Percentiles rank a stretch among this genome's conserved stretches.
phyloP scores from a whole-genome alignment of 2,113 vertebrate species.

The Colistium nudipinnis region DNA sequence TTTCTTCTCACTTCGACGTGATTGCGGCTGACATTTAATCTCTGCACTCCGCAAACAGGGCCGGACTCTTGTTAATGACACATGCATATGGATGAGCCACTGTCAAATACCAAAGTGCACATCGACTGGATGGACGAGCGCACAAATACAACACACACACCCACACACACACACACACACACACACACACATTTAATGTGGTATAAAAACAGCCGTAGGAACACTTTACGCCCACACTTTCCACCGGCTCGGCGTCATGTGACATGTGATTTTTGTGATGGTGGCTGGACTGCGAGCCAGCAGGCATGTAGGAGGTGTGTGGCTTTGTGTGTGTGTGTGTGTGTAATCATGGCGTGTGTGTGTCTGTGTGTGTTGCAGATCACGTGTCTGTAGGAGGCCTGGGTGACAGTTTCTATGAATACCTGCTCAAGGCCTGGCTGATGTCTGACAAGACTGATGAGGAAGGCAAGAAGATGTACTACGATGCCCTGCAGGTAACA shows the following conservation, averaged over 20 bases:
- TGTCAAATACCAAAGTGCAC: conserved; percentile 41
- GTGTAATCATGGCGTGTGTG: not conserved
- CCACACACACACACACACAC: not conserved
- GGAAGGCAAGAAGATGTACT: conserved; percentile 96
- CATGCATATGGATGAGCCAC: conserved; percentile 72
- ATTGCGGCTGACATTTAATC: conserved; percentile 74
- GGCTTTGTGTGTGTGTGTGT: not conserved
- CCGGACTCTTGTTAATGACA: conserved; percentile 63
- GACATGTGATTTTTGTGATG: no score
- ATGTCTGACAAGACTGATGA: conserved; percentile 97
- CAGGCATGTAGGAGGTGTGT: not conserved
- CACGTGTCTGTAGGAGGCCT: conserved; percentile 96
- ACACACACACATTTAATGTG: not conserved
- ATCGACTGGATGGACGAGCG: conserved; percentile 23
- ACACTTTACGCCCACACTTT: conserved; percentile 6
- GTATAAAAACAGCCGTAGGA: not conserved
- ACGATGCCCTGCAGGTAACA: conserved; percentile 92
- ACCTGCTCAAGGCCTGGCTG: conserved; percentile 97
- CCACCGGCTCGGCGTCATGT: not conserved
- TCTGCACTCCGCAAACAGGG: conserved; percentile 56
- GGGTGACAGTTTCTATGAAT: conserved; percentile 98
- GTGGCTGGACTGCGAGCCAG: conserved; percentile 1
- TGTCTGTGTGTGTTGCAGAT: conserved; percentile 80
- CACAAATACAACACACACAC: not conserved
- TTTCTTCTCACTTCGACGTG: conserved; percentile 33